These are phyloP conservation scores for Podilymbus podiceps DNA, from an alignment of 2,113 vertebrate species.

Conservation along the genomic window DNA sequence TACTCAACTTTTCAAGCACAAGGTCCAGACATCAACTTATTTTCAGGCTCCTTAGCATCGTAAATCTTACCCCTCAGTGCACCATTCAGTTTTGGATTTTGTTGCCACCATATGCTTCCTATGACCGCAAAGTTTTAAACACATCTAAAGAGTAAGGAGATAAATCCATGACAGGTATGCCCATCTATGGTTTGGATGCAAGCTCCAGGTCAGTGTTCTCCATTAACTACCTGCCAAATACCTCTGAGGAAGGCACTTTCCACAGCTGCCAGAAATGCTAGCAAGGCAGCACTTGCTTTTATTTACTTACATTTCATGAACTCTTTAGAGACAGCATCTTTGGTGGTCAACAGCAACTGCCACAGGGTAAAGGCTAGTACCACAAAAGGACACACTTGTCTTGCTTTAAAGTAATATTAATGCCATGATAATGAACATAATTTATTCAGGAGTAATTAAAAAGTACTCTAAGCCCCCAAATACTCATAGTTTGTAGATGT, in stretches of 20 bases:
- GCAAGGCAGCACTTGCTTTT: neutral
- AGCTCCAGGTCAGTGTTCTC: neutral
- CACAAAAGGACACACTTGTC: neutral
- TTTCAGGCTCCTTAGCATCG: too few species aligned
- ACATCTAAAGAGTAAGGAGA: neutral
- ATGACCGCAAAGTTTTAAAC: neutral
- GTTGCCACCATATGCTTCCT: neutral
- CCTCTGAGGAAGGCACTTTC: neutral
- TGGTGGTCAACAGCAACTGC: neutral
- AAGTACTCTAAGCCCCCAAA: neutral
- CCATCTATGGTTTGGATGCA: neutral
- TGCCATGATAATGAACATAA: neutral
- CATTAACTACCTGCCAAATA: neutral
- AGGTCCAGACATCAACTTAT: neutral
- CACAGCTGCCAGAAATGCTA: neutral
- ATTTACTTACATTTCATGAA: neutral
- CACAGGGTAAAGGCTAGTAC: neutral
- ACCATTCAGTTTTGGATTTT: neutral
- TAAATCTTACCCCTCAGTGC: neutral
- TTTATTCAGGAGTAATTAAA: neutral
- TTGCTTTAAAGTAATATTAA: neutral
- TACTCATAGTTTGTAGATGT: neutral
- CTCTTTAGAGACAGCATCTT: neutral
- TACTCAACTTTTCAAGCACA: neutral
- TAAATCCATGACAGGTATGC: neutral